Conservation (phyloP, 1,140 invertebrate species). For the Phthorimaea operculella region DNA sequence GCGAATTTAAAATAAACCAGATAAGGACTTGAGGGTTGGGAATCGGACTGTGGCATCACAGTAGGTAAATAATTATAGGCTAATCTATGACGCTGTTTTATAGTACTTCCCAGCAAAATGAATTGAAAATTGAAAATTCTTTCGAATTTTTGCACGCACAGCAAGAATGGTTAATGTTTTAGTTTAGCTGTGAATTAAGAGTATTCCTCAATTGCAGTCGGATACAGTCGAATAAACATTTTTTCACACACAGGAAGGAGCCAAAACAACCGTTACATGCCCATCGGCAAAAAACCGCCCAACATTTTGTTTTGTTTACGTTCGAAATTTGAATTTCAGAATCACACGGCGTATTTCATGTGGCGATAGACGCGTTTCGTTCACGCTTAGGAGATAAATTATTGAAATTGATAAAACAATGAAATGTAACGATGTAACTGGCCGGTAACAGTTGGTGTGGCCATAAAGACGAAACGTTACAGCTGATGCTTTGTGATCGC, state of each 20-base stretch:
- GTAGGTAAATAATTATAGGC: too few relatives aligned
- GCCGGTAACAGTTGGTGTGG: conserved; percentile 47
- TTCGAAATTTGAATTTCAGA: neutral
- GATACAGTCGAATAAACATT: too few relatives aligned
- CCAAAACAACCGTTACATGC: neutral
- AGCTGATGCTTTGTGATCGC: conserved; percentile 52
- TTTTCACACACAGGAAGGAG: neutral
- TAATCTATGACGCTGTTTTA: too few relatives aligned
- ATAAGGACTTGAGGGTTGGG: too few relatives aligned
- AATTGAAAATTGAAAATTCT: too few relatives aligned
- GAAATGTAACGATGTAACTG: conserved; percentile 44
- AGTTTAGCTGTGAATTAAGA: too few relatives aligned
- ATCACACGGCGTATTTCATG: conserved; percentile 3
- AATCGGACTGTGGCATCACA: too few relatives aligned
- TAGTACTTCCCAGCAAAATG: too few relatives aligned
- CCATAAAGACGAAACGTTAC: conserved; percentile 60
- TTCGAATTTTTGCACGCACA: too few relatives aligned
- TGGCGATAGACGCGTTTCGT: conserved; percentile 50
- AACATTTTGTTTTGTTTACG: neutral
- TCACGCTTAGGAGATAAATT: conserved; percentile 55
- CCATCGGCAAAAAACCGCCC: neutral
- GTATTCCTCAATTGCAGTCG: too few relatives aligned
- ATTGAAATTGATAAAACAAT: conserved; percentile 66
- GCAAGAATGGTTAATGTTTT: too few relatives aligned
- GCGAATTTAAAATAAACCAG: too few relatives aligned